Conservation (phyloP, 2,888 invertebrate species). For the Agrochola litura region DNA sequence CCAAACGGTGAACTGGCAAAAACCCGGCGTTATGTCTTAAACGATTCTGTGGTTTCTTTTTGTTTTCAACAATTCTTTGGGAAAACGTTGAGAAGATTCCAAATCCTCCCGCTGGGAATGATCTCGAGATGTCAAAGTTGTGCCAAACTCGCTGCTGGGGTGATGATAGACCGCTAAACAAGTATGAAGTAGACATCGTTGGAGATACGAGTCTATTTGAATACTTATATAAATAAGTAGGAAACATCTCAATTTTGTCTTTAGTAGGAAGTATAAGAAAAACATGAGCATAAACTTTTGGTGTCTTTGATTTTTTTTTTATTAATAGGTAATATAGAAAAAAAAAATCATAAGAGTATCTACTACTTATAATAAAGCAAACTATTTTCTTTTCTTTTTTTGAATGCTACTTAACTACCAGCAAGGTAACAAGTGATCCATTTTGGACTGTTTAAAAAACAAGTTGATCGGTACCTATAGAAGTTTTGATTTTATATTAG, state of each 20-base stretch:
- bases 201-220: conserved; percentile 36
- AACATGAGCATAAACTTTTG: neutral
- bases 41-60: conserved; percentile 62
- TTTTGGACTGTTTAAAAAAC: neutral
- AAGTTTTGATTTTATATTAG: neutral
- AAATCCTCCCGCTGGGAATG: conserved; percentile 67
- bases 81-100: conserved; percentile 46
- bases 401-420: neutral
- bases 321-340: neutral
- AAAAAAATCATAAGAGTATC: neutral
- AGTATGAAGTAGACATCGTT: conserved; percentile 29
- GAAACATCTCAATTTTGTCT: conserved; percentile 11
- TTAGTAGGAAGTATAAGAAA: neutral
- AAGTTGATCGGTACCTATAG: neutral
- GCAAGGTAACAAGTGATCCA: neutral
- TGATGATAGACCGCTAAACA: conserved; percentile 51
- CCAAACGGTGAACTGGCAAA: conserved; percentile 39
- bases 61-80: conserved; percentile 59
- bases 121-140: conserved; percentile 61
- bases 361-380: neutral
- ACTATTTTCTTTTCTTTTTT: neutral
- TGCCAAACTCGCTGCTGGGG: conserved; percentile 59
- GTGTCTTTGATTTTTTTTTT: neutral
- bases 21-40: conserved; percentile 50
- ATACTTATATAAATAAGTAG: conserved; percentile 19